A percentile compares a stretch with the other conserved stretches of the same genome.
These are phyloP conservation scores for Hydrolagus affinis DNA, from an alignment of 2,113 vertebrate species.

Conservation along the genomic window DNA sequence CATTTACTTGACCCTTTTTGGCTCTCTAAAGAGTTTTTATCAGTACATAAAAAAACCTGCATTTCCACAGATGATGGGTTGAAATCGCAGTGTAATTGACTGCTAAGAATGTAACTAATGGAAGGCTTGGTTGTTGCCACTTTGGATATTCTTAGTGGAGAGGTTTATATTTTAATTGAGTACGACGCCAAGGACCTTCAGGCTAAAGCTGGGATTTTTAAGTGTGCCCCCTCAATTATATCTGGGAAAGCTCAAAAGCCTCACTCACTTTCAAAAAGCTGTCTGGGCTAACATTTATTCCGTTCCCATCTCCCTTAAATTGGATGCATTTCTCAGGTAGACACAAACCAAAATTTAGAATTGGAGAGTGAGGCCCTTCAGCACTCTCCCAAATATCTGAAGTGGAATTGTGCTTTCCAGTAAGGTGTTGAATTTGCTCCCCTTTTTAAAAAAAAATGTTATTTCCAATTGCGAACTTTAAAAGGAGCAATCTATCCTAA, in stretches of 20 bases:
- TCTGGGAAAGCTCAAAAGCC: background rate
- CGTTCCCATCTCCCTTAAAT: background rate
- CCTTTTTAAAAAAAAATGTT: background rate
- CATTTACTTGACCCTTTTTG: conserved; percentile 4
- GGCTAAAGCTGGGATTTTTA: background rate
- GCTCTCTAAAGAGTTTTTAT: background rate
- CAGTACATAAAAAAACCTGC: background rate
- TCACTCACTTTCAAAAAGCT: conserved; percentile 4
- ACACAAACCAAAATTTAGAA: conserved; percentile 8
- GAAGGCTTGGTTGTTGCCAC: background rate
- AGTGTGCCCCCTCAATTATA: background rate
- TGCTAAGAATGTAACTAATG: background rate
- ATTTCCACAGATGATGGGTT: background rate
- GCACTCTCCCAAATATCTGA: background rate
- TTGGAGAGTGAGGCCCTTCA: background rate
- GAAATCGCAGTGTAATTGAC: background rate
- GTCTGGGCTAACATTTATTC: background rate
- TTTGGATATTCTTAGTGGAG: background rate
- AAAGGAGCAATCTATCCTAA: background rate
- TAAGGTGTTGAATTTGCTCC: background rate
- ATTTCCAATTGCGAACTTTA: conserved; percentile 7
- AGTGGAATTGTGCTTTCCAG: background rate
- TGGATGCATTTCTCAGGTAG: conserved; percentile 25
- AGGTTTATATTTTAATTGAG: background rate
- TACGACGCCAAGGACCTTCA: background rate